phyloP scores from a whole-genome alignment of 2,797 vertebrate species.

The Clarias platycephalus region DNA sequence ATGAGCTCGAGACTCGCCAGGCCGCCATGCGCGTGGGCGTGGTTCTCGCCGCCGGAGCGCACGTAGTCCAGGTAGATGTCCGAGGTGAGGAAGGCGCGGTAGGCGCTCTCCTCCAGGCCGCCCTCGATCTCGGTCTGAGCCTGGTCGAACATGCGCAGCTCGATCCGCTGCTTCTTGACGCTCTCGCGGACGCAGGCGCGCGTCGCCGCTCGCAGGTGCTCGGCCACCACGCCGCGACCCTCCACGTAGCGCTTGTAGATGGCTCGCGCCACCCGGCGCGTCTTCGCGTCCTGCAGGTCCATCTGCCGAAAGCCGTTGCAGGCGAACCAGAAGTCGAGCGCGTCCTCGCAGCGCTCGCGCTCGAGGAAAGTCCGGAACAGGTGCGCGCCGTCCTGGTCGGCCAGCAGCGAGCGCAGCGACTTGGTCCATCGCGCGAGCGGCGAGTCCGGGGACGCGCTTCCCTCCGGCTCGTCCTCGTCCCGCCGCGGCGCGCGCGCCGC shows the following conservation, averaged over 20 bases:
- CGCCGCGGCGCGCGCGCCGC: conserved; percentile 77
- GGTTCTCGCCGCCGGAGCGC: conserved; percentile 87
- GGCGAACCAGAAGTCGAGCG: conserved; percentile 96
- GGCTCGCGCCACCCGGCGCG: conserved; percentile 90
- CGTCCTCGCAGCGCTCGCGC: conserved; percentile 90
- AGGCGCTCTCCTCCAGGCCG: conserved; percentile 93
- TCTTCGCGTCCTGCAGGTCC: conserved; percentile 95
- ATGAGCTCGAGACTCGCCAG: conserved; percentile 85
- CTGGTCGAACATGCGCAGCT: conserved; percentile 95
- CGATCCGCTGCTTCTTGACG: conserved; percentile 91
- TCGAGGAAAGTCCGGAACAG: conserved; percentile 94
- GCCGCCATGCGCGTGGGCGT: conserved; percentile 63
- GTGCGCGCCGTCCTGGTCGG: conserved; percentile 93
- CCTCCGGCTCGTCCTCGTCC: conserved; percentile 93
- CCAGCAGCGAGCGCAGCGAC: conserved; percentile 90
- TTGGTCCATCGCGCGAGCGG: conserved; percentile 92
- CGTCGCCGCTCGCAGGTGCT: conserved; percentile 92
- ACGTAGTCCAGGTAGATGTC: conserved; percentile 96
- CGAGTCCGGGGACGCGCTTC: conserved; percentile 91
- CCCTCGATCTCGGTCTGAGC: conserved; percentile 94
- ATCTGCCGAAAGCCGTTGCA: conserved; percentile 97
- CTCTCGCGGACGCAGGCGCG: conserved; percentile 91
- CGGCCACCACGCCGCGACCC: conserved; percentile 89
- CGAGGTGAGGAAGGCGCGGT: conserved; percentile 94
- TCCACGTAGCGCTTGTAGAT: conserved; percentile 98